Evolutionary conservation across 2,888 invertebrate genomes (phyloP), one percentile per base, ranked within the genome.

Genomic region (Drosophila recens): DNA sequence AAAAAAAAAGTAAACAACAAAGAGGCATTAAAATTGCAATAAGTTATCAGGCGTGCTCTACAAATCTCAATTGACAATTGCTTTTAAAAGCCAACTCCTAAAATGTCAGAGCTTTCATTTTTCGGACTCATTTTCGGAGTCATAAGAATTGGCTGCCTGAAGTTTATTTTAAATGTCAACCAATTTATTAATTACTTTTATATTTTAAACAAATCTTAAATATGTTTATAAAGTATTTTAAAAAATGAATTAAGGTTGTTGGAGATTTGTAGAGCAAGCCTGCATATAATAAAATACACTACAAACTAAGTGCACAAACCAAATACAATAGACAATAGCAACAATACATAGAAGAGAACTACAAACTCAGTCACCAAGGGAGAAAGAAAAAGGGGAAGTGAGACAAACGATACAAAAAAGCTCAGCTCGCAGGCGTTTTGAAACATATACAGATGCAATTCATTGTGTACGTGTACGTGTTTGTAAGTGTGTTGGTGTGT

Each of bases 371-470:
- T 13, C 58, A 58, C 58, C 58, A 58, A 46, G 17, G 20, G 9
- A 13, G 8, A 20, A 23, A 15, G 20, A n/a, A 17, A 40, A 27
- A 13, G 36, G n/a, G 8, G 13, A 43, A 52, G 43, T n/a, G 8
- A 20, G 23, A 54, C 36, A 9, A 4, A 23, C 3, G 4, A 56
- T 56, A 69, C 43, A 54, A 42, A 49, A 1, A 57, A 58, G 46
- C 58, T 46, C 46, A 58, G 48, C 27, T 57, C 38, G 76, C 66
- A 78, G 70, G 74, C 67, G 72, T 70, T 56, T 20, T 53, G 49
- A 45, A 45, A 68, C 63, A 71, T 63, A 59, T 66, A 76, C 70
- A 76, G 54, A 74, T 79, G 79, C 80, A 80, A 56, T 59, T 70
- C 72, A 52, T 58, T 46, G 57, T 68, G 67, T 67, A 51, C 53